Conservation (phyloP, 2,888 invertebrate genomes). For the Ceraclea dissimilis region DNA sequence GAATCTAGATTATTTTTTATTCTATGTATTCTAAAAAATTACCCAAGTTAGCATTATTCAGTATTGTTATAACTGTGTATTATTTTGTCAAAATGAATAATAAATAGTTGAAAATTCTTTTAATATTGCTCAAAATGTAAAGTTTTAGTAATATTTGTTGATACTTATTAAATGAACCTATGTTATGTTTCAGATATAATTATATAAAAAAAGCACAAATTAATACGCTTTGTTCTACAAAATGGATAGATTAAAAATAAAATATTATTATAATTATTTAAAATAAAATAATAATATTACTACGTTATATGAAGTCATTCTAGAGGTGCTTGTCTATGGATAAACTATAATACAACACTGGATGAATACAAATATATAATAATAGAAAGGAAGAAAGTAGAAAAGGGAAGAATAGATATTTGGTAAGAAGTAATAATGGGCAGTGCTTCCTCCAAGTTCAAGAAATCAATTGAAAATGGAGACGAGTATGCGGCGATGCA, state of each 20-base stretch:
- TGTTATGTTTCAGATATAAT: background rate
- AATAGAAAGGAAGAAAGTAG: background rate
- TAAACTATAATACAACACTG: background rate
- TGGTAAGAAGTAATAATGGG: slow-evolving; percentile 53
- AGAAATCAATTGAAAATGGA: slow-evolving; percentile 60
- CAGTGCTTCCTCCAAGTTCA: slow-evolving; percentile 60
- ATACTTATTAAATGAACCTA: background rate
- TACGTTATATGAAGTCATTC: background rate
- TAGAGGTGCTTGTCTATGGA: slow-evolving; percentile 5
- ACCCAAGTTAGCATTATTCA: too few species aligned
- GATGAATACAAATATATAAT: background rate
- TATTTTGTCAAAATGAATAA: too few species aligned
- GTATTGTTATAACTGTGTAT: too few species aligned
- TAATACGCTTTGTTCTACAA: slow-evolving; percentile 2
- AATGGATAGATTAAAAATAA: background rate
- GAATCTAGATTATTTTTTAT: too few species aligned
- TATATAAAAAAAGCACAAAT: slow-evolving; percentile 4
- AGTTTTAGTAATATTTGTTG: too few species aligned
- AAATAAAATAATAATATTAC: too few species aligned
- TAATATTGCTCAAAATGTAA: too few species aligned
- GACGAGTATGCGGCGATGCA: slow-evolving; percentile 65
- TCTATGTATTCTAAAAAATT: too few species aligned
- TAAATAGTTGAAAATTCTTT: too few species aligned
- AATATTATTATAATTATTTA: background rate
- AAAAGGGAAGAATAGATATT: background rate